A percentile compares a stretch with the other conserved stretches of the same genome.
phyloP scores from a whole-genome alignment of 2,113 vertebrate genomes.

The Leptodactylus fuscus region DNA sequence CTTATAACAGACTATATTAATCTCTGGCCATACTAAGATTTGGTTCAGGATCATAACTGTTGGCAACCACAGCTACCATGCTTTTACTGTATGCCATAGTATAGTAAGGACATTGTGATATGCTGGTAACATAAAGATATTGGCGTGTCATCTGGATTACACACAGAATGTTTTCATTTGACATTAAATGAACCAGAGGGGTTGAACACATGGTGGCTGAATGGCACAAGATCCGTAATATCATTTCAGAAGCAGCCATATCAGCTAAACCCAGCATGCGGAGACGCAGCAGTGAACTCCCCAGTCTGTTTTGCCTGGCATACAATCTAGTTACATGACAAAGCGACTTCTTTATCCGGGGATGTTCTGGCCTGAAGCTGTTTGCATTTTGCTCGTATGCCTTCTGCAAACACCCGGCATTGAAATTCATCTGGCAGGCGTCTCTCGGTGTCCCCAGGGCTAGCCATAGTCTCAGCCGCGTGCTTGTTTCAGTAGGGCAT shows the following conservation, averaged over 20 bases:
- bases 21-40: too few relatives aligned
- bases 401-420: slow-evolving; percentile 41
- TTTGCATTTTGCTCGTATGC: slow-evolving; percentile 55
- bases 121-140: background rate
- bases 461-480: slow-evolving; percentile 38
- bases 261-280: slow-evolving; percentile 42
- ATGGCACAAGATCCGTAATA: slow-evolving; percentile 40
- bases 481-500: slow-evolving; percentile 2
- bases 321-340: slow-evolving; percentile 42
- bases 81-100: too few relatives aligned
- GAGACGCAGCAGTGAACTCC: slow-evolving; percentile 33
- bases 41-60: too few relatives aligned
- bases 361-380: slow-evolving; percentile 56
- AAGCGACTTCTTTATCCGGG: slow-evolving; percentile 44
- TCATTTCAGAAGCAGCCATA: slow-evolving; percentile 31
- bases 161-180: slow-evolving; percentile 9
- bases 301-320: slow-evolving; percentile 17
- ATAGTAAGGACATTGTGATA: background rate
- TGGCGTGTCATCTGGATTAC: background rate
- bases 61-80: too few relatives aligned
- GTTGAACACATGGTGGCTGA: slow-evolving; percentile 25
- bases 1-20: background rate
- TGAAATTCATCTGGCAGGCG: slow-evolving; percentile 54
- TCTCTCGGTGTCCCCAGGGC: slow-evolving; percentile 9
- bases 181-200: slow-evolving; percentile 12